These are phyloP conservation scores for Platycercus adscitus DNA, from an alignment of 2,113 vertebrate species.

Conservation along the genomic window DNA sequence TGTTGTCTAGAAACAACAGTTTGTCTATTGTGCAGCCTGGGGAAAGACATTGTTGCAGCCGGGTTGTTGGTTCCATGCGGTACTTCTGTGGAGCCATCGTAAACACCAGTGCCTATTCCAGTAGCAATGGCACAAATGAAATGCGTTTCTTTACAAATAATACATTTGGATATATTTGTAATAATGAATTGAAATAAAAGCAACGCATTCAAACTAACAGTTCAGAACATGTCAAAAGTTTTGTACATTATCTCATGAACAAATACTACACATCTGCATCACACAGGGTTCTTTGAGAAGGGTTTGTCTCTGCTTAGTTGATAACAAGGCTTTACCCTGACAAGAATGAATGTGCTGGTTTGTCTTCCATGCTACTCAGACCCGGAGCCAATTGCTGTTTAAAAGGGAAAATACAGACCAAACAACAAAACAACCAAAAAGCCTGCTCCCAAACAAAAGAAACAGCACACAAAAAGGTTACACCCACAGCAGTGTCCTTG, in stretches of 20 bases:
- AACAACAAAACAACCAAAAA: neutral
- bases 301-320: neutral
- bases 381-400: neutral
- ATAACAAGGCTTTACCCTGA: neutral
- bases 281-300: neutral
- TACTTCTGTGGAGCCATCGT: neutral
- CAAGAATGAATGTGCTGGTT: neutral
- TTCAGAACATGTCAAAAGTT: neutral
- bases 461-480: neutral
- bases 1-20: neutral
- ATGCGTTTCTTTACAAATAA: neutral
- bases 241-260: neutral
- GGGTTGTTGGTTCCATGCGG: neutral
- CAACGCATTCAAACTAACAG: neutral
- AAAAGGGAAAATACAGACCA: neutral
- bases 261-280: neutral
- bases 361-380: neutral
- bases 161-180: neutral
- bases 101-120: neutral
- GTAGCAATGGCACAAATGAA: neutral
- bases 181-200: neutral
- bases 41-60: neutral
- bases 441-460: neutral
- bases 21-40: rapidly evolving
- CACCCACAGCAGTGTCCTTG: no score